phyloP scores from a whole-genome alignment of 2,888 invertebrate species.

The Artemia sinica region DNA sequence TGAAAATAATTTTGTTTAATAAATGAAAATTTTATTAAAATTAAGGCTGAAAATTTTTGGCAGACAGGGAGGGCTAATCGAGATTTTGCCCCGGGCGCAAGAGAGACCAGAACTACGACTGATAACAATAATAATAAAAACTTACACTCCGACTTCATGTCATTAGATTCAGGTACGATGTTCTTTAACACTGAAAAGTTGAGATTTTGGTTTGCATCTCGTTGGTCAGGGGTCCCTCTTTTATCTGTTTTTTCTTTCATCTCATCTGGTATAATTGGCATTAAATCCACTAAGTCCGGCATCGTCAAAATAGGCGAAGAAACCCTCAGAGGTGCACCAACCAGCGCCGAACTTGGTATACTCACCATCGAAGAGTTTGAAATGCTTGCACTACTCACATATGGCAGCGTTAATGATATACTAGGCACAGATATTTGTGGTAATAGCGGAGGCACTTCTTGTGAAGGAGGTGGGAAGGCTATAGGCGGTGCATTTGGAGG shows the following conservation, averaged over 20 bases:
- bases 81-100: too few species aligned
- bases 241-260: too few species aligned
- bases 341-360: constrained; percentile 1
- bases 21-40: too few species aligned
- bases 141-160: not conserved
- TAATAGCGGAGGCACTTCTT: not conserved
- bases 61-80: not conserved
- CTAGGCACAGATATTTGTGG: constrained; percentile 1
- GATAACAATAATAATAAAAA: not conserved
- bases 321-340: not conserved
- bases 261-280: too few species aligned
- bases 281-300: too few species aligned
- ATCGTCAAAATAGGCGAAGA: too few species aligned
- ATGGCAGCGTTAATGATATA: not conserved
- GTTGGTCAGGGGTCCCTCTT: too few species aligned
- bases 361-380: not conserved
- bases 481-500: not conserved
- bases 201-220: not conserved
- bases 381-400: not conserved
- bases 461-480: not conserved
- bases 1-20: too few species aligned
- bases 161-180: not conserved
- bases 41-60: not conserved
- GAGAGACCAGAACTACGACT: not conserved
- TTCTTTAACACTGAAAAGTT: too few species aligned